phyloP scores from a whole-genome alignment of 1,140 invertebrate genomes.

The Pomacea maculata region DNA sequence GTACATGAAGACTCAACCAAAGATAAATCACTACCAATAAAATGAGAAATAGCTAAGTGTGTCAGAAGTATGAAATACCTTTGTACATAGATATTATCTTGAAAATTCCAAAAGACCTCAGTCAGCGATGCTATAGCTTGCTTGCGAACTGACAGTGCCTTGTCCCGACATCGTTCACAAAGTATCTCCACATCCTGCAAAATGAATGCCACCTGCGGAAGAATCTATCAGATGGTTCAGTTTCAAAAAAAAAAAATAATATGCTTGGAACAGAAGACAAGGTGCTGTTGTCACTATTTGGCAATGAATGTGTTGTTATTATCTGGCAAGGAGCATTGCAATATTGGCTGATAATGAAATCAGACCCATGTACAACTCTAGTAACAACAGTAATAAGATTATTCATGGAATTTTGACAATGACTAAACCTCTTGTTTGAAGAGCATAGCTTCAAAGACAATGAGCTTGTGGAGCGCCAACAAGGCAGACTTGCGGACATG shows the following conservation, averaged over 20 bases:
- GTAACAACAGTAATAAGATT: no score
- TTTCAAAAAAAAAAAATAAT: background rate
- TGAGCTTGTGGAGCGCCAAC: conserved; percentile 67
- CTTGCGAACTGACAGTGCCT: conserved; percentile 70
- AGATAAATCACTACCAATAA: no score
- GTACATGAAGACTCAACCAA: no score
- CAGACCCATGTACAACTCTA: no score
- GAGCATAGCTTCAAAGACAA: conserved; percentile 47
- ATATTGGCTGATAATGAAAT: background rate
- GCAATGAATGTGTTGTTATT: no score
- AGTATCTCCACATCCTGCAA: conserved; percentile 65
- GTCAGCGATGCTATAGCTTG: conserved; percentile 70
- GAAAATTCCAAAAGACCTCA: conserved; percentile 67
- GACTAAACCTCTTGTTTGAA: conserved; percentile 61
- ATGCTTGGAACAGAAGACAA: background rate
- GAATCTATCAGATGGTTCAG: background rate
- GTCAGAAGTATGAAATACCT: conserved; percentile 32
- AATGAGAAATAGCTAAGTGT: no score
- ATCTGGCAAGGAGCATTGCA: no score
- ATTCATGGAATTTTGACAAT: no score
- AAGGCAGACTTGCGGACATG: conserved; percentile 71
- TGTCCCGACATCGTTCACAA: conserved; percentile 69
- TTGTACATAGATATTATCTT: conserved; percentile 64
- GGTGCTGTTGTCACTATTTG: no score
- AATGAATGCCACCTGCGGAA: background rate